A percentile compares a stretch with the other conserved stretches of the same genome.
These are phyloP conservation scores for Limnephilus rhombicus DNA, from an alignment of 2,888 invertebrate species.

Conservation along the genomic window DNA sequence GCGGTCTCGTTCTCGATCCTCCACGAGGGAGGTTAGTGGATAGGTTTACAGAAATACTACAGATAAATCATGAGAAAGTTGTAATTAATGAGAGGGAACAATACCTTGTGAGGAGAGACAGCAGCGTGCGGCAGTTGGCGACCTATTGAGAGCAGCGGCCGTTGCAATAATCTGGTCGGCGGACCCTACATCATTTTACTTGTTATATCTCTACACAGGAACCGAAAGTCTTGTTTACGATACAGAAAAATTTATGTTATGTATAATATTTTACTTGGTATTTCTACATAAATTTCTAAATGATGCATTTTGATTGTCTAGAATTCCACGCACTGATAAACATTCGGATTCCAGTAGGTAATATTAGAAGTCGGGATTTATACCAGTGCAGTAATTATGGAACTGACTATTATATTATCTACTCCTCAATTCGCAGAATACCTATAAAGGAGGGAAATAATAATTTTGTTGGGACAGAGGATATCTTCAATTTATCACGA, in stretches of 20 bases:
- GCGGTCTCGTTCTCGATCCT: slow-evolving; percentile 56
- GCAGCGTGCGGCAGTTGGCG: slow-evolving; percentile 43
- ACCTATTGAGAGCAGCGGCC: slow-evolving; percentile 41
- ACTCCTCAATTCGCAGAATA: too few species aligned
- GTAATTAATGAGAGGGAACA: slow-evolving; percentile 26
- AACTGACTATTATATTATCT: too few species aligned
- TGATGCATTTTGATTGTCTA: too few species aligned
- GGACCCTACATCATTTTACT: slow-evolving; percentile 21
- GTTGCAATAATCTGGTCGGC: slow-evolving; percentile 45
- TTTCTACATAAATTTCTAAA: too few species aligned
- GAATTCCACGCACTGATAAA: too few species aligned
- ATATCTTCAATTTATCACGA: too few species aligned
- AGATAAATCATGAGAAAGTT: not conserved
- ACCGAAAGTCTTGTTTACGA: slow-evolving; percentile 18
- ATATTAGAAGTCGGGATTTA: too few species aligned
- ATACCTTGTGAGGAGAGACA: slow-evolving; percentile 48
- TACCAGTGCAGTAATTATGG: too few species aligned
- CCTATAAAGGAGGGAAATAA: too few species aligned
- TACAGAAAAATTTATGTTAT: not conserved
- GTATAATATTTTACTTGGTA: too few species aligned
- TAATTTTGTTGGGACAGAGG: too few species aligned
- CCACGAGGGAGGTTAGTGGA: slow-evolving; percentile 51
- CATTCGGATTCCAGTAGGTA: too few species aligned
- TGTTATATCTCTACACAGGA: not conserved
- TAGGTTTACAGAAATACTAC: slow-evolving; percentile 15